phyloP scores from a whole-genome alignment of 2,888 invertebrate species.

The Portevinia maculata region DNA sequence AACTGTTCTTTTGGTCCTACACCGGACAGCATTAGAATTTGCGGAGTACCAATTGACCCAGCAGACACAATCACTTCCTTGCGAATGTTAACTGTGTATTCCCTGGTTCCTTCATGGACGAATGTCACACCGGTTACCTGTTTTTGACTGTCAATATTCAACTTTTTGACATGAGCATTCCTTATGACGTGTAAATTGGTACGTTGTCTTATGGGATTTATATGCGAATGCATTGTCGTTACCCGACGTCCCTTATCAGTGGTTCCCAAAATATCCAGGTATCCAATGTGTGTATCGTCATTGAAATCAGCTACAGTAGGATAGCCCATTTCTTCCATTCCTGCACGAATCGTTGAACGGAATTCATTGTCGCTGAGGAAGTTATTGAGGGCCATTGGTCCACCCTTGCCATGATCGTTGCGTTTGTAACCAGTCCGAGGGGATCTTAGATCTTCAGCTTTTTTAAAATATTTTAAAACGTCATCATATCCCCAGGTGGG shows the following conservation, averaged over 20 bases:
- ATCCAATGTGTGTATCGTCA: constrained; percentile 92
- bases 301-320: constrained; percentile 90
- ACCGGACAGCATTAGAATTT: constrained; percentile 93
- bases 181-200: constrained; percentile 86
- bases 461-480: constrained; percentile 91
- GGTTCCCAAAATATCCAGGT: constrained; percentile 94
- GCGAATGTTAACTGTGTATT: constrained; percentile 84
- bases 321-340: constrained; percentile 91
- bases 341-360: constrained; percentile 89
- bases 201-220: constrained; percentile 84
- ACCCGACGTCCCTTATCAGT: constrained; percentile 91
- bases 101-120: constrained; percentile 84
- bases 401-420: constrained; percentile 86
- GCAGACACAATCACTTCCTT: constrained; percentile 94
- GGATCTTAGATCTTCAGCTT: constrained; percentile 88
- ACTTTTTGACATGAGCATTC: constrained; percentile 84
- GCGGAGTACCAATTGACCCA: constrained; percentile 96
- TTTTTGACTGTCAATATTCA: constrained; percentile 85
- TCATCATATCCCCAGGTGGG: constrained; percentile 89
- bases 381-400: constrained; percentile 83
- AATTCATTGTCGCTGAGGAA: constrained; percentile 90
- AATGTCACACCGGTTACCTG: constrained; percentile 84
- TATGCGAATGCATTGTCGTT: constrained; percentile 90
- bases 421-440: constrained; percentile 76
- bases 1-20: constrained; percentile 80